phyloP scores from a whole-genome alignment of 2,113 vertebrate species.

The Phrynosoma platyrhinos region DNA sequence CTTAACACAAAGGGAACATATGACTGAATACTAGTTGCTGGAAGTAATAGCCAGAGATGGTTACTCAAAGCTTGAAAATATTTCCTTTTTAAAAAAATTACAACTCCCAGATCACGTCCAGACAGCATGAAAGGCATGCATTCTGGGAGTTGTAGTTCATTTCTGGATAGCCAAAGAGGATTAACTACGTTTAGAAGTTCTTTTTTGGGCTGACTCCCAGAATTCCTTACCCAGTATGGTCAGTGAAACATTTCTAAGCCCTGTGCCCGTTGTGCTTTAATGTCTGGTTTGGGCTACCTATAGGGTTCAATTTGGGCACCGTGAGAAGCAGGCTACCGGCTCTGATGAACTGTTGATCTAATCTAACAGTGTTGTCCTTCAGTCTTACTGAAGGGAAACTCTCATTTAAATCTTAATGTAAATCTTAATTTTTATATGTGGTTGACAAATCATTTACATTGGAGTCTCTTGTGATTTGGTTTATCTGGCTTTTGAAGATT shows the following conservation, averaged over 20 bases:
- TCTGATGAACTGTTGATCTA: too few species aligned
- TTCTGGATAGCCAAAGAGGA: too few species aligned
- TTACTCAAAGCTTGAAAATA: not conserved
- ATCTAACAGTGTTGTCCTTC: not conserved
- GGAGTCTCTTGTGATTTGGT: constrained; percentile 53
- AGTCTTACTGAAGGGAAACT: not conserved
- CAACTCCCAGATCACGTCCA: too few species aligned
- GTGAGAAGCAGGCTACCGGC: not conserved
- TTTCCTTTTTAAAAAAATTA: too few species aligned
- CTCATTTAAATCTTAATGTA: constrained; percentile 31
- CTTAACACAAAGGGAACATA: too few species aligned
- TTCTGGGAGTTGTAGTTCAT: too few species aligned
- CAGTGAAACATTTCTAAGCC: too few species aligned
- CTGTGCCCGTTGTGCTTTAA: not conserved
- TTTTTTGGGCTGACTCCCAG: too few species aligned
- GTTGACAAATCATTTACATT: constrained; percentile 44
- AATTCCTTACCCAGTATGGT: too few species aligned
- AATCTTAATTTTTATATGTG: constrained; percentile 45
- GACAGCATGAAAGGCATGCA: too few species aligned
- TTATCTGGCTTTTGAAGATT: constrained; percentile 82
- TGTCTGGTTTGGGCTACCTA: not conserved
- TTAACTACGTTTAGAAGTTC: too few species aligned
- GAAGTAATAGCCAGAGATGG: not conserved
- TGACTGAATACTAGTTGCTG: not conserved
- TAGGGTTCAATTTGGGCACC: not conserved